Evolutionary conservation across 2,888 invertebrate species (phyloP), one percentile per base, ranked within the genome.

Genomic region (Meloe dianella): DNA sequence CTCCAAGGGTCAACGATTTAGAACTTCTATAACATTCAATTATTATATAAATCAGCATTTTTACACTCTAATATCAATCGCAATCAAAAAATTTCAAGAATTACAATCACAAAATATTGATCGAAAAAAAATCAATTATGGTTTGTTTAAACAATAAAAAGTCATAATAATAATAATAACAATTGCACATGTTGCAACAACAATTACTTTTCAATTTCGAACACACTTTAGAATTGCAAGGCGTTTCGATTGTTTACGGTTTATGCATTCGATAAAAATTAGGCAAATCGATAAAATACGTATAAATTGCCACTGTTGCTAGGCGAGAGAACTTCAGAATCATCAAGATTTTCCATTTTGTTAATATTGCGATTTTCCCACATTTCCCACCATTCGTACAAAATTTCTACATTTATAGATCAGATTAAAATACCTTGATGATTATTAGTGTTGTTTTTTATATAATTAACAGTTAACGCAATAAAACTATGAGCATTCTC

Each of bases 1-100:
- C 30, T 32, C 24, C 20, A 41, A 30, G 57, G 62, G 62, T 57
- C 57, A 62, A 62, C 22, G 62, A 56, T 29, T 51, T 30, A n/a
- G n/a, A n/a, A 12, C 24, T 24, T 20, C 7, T 2, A 54, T 24
- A 4, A 54, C 2, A 54, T 27, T 54, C 2, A 54, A 54, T 27
- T n/a, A 14, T n/a, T n/a, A n/a, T n/a, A n/a, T n/a, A n/a, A n/a
- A n/a, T n/a, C n/a, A n/a, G n/a, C n/a, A n/a, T n/a, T n/a, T n/a
- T n/a, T n/a, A n/a, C n/a, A n/a, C n/a, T n/a, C n/a, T n/a, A 41
- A 41, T 41, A 41, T 22, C 4, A 41, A 17, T 20, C 17, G 17
- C 7, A 9, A 41, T 4, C n/a, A 22, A 54, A 27, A 12, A 12
- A 24, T 14, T 4, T n/a, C n/a, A n/a, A n/a, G n/a, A n/a, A n/a